These are phyloP conservation scores for Bilobella aurantiaca DNA, from an alignment of 1,140 invertebrate species.

Conservation along the genomic window DNA sequence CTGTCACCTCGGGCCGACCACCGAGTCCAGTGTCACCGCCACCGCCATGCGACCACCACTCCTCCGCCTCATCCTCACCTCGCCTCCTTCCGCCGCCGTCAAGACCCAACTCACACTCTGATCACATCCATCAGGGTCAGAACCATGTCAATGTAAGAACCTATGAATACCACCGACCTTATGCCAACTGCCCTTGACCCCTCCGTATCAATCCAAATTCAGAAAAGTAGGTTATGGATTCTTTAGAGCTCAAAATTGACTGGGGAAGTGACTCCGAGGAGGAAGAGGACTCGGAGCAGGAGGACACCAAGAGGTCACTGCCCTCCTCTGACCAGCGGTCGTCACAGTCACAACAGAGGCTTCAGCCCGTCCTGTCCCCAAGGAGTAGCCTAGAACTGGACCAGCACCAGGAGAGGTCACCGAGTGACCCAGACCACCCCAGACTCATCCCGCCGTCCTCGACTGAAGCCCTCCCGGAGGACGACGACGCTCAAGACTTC, in stretches of 20 bases:
- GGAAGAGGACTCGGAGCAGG: conserved; percentile 12
- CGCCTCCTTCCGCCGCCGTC: no score
- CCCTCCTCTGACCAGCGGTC: background rate
- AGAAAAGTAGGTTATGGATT: no score
- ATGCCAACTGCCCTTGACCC: background rate
- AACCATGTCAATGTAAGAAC: no score
- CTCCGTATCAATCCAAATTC: no score
- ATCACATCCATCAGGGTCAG: no score
- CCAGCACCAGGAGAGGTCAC: background rate
- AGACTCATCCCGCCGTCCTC: background rate
- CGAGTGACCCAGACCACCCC: background rate
- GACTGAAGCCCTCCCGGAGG: background rate
- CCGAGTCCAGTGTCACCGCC: conserved; percentile 16
- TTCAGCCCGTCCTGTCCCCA: background rate
- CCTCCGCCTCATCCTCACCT: conserved; percentile 16
- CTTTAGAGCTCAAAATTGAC: conserved; percentile 17
- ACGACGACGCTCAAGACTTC: background rate
- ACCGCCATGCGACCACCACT: conserved; percentile 21
- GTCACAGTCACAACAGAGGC: no score
- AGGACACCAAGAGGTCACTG: no score
- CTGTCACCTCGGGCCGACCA: no score
- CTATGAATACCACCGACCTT: background rate
- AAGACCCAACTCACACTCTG: background rate
- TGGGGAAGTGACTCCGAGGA: conserved; percentile 27
- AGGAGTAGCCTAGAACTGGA: background rate